phyloP scores from a whole-genome alignment of 2,797 vertebrate genomes.

The Pseudochirops corinnae region DNA sequence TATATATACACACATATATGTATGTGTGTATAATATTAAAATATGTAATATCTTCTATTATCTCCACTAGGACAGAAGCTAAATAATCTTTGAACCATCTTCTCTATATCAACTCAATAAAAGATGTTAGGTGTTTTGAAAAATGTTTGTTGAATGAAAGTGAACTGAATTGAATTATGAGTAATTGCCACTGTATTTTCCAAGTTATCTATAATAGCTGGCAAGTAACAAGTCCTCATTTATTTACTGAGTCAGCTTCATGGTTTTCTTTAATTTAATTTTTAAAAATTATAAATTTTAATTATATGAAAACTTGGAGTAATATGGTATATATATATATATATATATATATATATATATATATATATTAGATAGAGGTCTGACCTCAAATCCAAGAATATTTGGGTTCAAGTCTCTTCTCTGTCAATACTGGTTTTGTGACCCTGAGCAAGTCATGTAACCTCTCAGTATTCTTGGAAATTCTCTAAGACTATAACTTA shows the following conservation, averaged over 20 bases:
- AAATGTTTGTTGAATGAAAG: not conserved
- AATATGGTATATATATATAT: not conserved
- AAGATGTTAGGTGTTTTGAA: not conserved
- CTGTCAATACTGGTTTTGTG: not conserved
- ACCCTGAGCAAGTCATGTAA: not conserved
- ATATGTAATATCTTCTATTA: not conserved
- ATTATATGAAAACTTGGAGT: not conserved
- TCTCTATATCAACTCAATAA: not conserved
- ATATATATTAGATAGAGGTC: not conserved
- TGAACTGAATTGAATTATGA: not conserved
- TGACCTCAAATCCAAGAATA: not conserved
- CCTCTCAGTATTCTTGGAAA: not conserved
- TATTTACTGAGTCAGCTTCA: not conserved
- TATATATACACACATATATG: too few relatives aligned
- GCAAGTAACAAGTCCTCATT: not conserved
- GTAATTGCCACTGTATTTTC: not conserved
- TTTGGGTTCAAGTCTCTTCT: not conserved
- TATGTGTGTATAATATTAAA: not conserved
- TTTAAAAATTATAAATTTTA: not conserved
- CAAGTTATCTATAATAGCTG: not conserved
- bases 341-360: not conserved
- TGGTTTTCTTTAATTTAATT: not conserved
- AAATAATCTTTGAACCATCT: not conserved
- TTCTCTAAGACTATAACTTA: not conserved
- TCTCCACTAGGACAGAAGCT: not conserved